phyloP scores from a whole-genome alignment of 1,140 invertebrate species.

The Sitophilus oryzae region DNA sequence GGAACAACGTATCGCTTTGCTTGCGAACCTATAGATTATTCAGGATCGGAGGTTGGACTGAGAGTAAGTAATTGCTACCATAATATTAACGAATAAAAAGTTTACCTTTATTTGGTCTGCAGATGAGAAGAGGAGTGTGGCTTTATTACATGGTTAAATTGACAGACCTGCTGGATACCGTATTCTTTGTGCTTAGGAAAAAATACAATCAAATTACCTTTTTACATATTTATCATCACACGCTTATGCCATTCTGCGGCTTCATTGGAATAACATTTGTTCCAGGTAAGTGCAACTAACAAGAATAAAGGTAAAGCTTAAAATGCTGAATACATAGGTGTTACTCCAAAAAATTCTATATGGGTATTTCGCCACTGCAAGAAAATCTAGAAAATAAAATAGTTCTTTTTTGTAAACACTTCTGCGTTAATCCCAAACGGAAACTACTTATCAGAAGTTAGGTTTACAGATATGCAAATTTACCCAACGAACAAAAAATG shows the following conservation, averaged over 20 bases:
- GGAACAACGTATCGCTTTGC: slow-evolving; percentile 2
- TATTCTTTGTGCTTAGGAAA: slow-evolving; percentile 78
- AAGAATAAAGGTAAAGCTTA: no score
- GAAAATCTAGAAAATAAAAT: no score
- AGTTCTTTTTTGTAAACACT: no score
- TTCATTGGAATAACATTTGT: slow-evolving; percentile 83
- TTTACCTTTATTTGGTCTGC: slow-evolving; percentile 16
- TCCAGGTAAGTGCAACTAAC: slow-evolving; percentile 50
- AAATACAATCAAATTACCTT: slow-evolving; percentile 69
- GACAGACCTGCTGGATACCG: slow-evolving; percentile 61
- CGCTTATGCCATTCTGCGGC: slow-evolving; percentile 64
- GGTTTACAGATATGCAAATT: no score
- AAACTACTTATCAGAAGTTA: no score
- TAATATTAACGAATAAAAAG: neutral
- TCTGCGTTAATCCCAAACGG: no score
- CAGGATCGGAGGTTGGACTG: neutral
- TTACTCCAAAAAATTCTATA: no score
- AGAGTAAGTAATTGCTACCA: slow-evolving; percentile 2
- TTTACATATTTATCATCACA: slow-evolving; percentile 71
- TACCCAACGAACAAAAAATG: no score
- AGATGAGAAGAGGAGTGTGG: slow-evolving; percentile 61
- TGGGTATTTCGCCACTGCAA: no score
- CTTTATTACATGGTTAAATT: slow-evolving; percentile 58
- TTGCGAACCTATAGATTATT: slow-evolving; percentile 4
- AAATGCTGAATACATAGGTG: no score